Percentiles rank a stretch among this genome's conserved stretches.
Evolutionary conservation across 1,140 invertebrate species (phyloP).

Genomic region (Ceratitis capitata): DNA sequence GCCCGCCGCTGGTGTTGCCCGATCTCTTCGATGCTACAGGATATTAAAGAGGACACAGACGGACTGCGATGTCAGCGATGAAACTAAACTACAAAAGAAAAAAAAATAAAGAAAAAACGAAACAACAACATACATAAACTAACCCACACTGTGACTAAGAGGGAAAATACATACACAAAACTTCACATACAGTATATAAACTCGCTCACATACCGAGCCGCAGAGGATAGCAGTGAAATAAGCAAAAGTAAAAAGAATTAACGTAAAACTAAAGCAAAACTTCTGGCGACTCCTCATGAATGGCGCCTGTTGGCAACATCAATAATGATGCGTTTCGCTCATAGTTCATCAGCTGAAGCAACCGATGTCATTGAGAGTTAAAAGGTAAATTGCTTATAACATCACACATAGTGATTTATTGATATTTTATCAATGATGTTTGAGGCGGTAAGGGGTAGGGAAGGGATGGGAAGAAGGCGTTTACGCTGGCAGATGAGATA

Average conservation of each 20-base stretch:
- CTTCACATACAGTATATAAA: too few species aligned
- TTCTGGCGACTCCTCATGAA: too few species aligned
- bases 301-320: background rate
- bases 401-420: background rate
- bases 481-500: too few species aligned
- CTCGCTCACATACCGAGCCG: background rate
- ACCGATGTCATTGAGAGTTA: background rate
- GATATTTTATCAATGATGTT: background rate
- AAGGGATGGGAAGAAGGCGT: too few species aligned
- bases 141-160: background rate
- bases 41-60: conserved; percentile 51
- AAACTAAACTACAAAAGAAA: background rate
- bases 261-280: background rate
- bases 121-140: background rate
- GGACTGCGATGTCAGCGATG: too few species aligned
- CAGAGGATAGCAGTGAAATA: background rate
- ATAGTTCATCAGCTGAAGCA: background rate
- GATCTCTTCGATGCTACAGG: conserved; percentile 64
- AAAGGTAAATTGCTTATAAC: conserved; percentile 16
- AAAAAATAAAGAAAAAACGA: too few species aligned
- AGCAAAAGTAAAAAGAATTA: background rate
- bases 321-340: background rate
- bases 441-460: background rate
- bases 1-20: conserved; percentile 66
- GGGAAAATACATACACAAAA: background rate